Evolutionary conservation across 2,113 vertebrate genomes (phyloP), one percentile per base, ranked within the genome.

Genomic region (Tenrec ecaudatus): DNA sequence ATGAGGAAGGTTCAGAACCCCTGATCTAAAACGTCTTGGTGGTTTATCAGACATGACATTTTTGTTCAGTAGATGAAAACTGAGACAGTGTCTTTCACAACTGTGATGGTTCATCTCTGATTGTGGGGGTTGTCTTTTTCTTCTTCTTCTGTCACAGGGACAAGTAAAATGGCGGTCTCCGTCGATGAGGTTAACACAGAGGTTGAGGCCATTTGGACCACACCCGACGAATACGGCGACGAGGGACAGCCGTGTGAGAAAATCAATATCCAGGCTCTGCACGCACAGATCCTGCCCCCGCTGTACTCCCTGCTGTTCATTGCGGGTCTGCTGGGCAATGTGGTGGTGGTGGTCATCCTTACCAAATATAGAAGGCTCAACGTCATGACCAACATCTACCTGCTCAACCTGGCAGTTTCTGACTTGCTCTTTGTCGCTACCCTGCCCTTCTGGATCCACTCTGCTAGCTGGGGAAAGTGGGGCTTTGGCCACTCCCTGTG

Each of bases 371-470:
- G 96, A 77, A 98, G 95, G 40, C 82, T 99, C 60, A 97, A 94
- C 79, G 98, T 97, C 25, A 98, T 99, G 98, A 99, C 99, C 0
- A 99, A 99, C 80, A 98, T 99, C 94, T 99, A 98, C 96, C 98
- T 99, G 75, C 88, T 99, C 71, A 99, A 99, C 94, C 62, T 99
- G 98, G 98, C 99, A 0, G 38, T 99, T 6, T 98, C 99, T 0
- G 99, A 99, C 95, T 95, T 99, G 71, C 98, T 99, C 1, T 97
- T 99, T 83, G 27, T 99, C 17, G 96, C 98, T 86, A 98, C 98
- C 0, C 98, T 99, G 11, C 99, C 99, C 0, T 99, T 99, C 93
- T 98, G 98, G 94, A 98, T 98, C 82, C 98, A 99, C 75, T 98
- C 98, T 0, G 96, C 97, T 2, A 3, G 0, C 14, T 29, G 40